Percentiles rank a stretch among this genome's conserved stretches.
phyloP scores from a whole-genome alignment of 2,797 vertebrate species.

The Aphelocoma californica region DNA sequence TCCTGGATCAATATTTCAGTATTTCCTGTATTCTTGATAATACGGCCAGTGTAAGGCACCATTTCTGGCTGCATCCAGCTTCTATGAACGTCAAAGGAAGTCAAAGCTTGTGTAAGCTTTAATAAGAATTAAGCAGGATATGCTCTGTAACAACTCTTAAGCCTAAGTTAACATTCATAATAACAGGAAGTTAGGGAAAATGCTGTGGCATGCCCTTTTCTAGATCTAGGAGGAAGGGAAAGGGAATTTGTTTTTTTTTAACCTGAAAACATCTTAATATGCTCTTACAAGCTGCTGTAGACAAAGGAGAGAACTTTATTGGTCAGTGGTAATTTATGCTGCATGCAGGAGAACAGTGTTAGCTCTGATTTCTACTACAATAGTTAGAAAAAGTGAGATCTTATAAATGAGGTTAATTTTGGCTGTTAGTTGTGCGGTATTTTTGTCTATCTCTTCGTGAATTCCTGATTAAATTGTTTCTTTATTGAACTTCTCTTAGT shows the following conservation, averaged over 20 bases:
- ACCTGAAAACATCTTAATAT: slow-evolving; percentile 31
- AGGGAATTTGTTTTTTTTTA: neutral
- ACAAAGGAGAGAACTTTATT: neutral
- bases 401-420: slow-evolving; percentile 4
- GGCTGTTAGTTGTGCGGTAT: neutral
- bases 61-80: neutral
- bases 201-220: neutral
- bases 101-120: neutral
- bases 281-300: slow-evolving; percentile 31
- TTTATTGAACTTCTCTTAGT: slow-evolving; percentile 3
- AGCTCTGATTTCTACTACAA: slow-evolving; percentile 9
- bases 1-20: neutral
- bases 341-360: neutral
- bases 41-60: neutral
- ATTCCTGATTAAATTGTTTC: neutral
- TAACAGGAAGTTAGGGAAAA: neutral
- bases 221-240: neutral
- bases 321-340: slow-evolving; percentile 7
- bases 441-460: neutral
- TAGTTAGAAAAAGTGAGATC: neutral
- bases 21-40: neutral
- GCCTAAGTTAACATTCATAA: neutral
- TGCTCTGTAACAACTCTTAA: neutral
- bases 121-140: neutral
- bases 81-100: neutral